Conservation (phyloP, 2,888 invertebrate genomes). For the Periphyllus acericola region DNA sequence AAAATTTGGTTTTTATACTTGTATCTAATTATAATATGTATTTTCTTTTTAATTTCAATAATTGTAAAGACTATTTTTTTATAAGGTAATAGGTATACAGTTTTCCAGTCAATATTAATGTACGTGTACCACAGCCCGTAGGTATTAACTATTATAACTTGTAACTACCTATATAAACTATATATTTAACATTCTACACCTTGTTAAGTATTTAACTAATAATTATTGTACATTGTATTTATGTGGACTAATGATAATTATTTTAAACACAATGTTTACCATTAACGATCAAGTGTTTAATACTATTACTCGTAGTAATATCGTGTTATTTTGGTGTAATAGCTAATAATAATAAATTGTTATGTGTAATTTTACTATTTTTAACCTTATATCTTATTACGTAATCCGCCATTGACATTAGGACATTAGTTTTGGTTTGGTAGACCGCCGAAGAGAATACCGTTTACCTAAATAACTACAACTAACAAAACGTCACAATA, state of each 20-base stretch:
- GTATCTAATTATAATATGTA: neutral
- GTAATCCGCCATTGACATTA: neutral
- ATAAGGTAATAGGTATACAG: too few relatives aligned
- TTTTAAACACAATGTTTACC: neutral
- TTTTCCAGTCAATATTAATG: neutral
- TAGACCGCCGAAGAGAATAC: neutral
- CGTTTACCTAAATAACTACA: constrained; percentile 1
- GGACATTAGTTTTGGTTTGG: neutral
- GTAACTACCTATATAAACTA: too few relatives aligned
- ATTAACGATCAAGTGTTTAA: neutral
- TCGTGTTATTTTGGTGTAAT: constrained; percentile 29
- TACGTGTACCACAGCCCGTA: neutral
- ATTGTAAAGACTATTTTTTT: neutral
- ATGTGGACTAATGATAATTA: neutral
- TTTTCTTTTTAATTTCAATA: neutral
- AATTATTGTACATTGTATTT: too few relatives aligned
- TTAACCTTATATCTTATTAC: neutral
- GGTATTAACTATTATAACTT: too few relatives aligned
- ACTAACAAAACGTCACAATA: neutral
- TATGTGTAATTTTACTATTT: neutral
- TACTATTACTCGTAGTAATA: neutral
- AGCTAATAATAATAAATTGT: constrained; percentile 9
- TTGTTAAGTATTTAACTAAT: too few relatives aligned
- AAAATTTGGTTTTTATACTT: neutral
- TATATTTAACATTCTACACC: too few relatives aligned